These are phyloP conservation scores for Turnix velox DNA, from an alignment of 2,113 vertebrate genomes.

Conservation along the genomic window DNA sequence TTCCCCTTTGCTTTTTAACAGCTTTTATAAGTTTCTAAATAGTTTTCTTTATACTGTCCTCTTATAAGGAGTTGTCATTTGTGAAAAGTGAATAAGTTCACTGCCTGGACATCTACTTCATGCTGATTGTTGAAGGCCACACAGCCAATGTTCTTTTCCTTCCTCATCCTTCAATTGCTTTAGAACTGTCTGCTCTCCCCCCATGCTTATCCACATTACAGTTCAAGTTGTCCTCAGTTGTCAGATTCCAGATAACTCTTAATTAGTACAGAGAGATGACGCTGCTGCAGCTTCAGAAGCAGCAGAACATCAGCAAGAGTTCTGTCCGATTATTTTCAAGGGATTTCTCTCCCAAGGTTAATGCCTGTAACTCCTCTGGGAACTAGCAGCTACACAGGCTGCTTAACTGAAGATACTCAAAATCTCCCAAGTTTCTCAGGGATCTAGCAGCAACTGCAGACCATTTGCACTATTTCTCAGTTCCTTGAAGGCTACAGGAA, in stretches of 20 bases:
- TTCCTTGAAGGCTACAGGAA: not conserved
- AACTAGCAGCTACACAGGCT: not conserved
- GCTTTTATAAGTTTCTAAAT: not conserved
- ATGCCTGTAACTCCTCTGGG: not conserved
- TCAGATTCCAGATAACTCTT: conserved; percentile 59
- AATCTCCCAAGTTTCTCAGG: not conserved
- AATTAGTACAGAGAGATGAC: conserved; percentile 59
- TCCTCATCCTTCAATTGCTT: conserved; percentile 14
- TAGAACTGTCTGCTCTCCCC: conserved; percentile 33
- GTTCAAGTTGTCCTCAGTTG: conserved; percentile 64
- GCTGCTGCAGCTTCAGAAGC: not conserved
- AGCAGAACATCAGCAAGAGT: not conserved
- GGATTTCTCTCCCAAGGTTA: conserved; percentile 48
- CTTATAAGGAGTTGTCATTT: not conserved
- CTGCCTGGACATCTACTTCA: not conserved
- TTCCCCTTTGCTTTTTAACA: not conserved
- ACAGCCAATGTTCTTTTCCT: not conserved
- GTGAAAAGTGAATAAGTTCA: not conserved
- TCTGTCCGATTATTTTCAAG: not conserved
- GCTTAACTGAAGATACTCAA: not conserved
- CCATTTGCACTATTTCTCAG: not conserved
- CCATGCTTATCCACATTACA: conserved; percentile 42
- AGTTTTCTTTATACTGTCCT: not conserved
- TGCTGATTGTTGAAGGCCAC: not conserved
- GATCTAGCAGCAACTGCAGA: not conserved